Percentiles rank a stretch among this genome's conserved stretches.
Evolutionary conservation across 2,888 invertebrate species (phyloP).

Genomic region (Noctua janthina): DNA sequence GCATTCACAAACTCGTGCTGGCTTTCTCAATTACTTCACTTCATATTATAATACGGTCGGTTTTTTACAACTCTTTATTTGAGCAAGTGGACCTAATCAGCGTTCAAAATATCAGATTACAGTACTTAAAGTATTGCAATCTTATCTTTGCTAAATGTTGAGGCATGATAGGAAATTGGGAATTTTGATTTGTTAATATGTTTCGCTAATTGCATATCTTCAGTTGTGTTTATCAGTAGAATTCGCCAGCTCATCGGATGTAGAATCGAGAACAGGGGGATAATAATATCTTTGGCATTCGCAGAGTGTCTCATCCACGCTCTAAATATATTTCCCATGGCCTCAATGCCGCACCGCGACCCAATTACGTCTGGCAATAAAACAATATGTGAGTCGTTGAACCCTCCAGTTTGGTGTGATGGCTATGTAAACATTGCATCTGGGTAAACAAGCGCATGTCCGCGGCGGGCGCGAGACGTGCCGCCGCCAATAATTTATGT

Average conservation of each 20-base stretch:
- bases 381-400: conserved; percentile 89
- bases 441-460: conserved; percentile 75
- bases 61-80: conserved; percentile 27
- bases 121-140: conserved; percentile 44
- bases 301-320: conserved; percentile 72
- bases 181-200: conserved; percentile 36
- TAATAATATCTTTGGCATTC: conserved; percentile 70
- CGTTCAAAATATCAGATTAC: conserved; percentile 54
- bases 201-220: conserved; percentile 39
- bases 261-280: conserved; percentile 67
- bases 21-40: conserved; percentile 31
- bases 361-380: conserved; percentile 88
- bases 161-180: conserved; percentile 41
- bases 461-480: conserved; percentile 77
- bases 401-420: conserved; percentile 80
- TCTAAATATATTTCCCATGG: conserved; percentile 81
- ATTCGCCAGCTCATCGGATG: conserved; percentile 19
- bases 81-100: conserved; percentile 35
- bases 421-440: conserved; percentile 88
- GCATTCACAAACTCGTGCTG: conserved; percentile 45
- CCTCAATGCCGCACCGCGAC: conserved; percentile 84
- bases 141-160: conserved; percentile 58
- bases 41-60: conserved; percentile 15
- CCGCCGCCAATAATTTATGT: conserved; percentile 89
- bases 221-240: conserved; percentile 21